Evolutionary conservation across 2,888 invertebrate genomes (phyloP).

Genomic region (Galeopsomyia nigrocyanea): DNA sequence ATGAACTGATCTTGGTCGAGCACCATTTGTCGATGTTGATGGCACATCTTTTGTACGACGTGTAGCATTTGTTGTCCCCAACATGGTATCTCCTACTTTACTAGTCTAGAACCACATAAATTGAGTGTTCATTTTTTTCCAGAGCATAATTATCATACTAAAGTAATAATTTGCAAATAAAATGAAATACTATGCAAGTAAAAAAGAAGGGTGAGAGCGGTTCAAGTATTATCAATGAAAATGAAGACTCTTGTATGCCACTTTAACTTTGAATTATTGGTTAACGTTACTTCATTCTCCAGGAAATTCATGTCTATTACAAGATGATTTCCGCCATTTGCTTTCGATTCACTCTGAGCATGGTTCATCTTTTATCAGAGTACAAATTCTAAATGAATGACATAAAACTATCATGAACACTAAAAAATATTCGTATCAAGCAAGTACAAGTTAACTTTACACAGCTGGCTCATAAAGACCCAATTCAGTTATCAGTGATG

Average conservation of each 20-base stretch:
- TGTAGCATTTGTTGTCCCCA: slow-evolving; percentile 59
- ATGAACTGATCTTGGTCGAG: slow-evolving; percentile 48
- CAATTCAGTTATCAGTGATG: slow-evolving; percentile 40
- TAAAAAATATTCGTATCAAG: slow-evolving; percentile 26
- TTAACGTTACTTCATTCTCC: slow-evolving; percentile 55
- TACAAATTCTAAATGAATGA: slow-evolving; percentile 31
- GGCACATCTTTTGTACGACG: slow-evolving; percentile 60
- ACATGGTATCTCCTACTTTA: slow-evolving; percentile 60
- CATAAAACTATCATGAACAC: slow-evolving; percentile 40
- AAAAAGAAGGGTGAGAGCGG: not conserved
- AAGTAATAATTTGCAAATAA: slow-evolving; percentile 30
- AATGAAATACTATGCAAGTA: slow-evolving; percentile 23
- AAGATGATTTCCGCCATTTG: slow-evolving; percentile 50
- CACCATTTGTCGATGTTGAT: slow-evolving; percentile 51
- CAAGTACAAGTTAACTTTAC: slow-evolving; percentile 29
- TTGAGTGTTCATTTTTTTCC: slow-evolving; percentile 16
- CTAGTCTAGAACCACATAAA: slow-evolving; percentile 57
- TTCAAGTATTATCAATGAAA: too few relatives aligned
- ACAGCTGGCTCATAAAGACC: slow-evolving; percentile 26
- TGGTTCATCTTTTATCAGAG: slow-evolving; percentile 24
- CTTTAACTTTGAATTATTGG: slow-evolving; percentile 11
- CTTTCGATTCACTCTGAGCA: slow-evolving; percentile 30
- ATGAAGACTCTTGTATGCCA: too few relatives aligned
- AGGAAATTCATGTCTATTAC: slow-evolving; percentile 57
- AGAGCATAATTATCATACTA: slow-evolving; percentile 4